Percentiles rank a stretch among this genome's conserved stretches.
These are phyloP conservation scores for Drosophila nigritarsus DNA, from an alignment of 2,888 invertebrate species.

Conservation along the genomic window DNA sequence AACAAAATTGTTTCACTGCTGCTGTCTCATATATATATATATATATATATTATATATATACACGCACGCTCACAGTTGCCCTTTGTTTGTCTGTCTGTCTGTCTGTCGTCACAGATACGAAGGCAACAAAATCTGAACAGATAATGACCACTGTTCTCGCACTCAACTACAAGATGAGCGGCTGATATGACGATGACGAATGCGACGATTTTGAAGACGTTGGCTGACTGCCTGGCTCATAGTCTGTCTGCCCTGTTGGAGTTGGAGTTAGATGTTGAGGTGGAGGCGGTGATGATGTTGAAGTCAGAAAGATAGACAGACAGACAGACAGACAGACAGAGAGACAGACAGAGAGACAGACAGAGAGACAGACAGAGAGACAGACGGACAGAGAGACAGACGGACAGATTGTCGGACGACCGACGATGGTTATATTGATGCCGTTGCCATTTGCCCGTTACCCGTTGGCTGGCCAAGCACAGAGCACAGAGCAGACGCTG, in stretches of 20 bases:
- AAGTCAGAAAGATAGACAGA: conserved; percentile 38
- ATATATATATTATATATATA: background rate
- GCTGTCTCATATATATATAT: conserved; percentile 28
- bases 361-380: conserved; percentile 9
- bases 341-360: background rate
- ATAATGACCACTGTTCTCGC: conserved; percentile 79
- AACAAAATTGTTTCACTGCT: conserved; percentile 72
- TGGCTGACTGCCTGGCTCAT: conserved; percentile 41
- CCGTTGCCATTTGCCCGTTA: conserved; percentile 15
- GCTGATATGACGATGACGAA: conserved; percentile 78
- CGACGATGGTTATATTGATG: conserved; percentile 59
- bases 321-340: conserved; percentile 4
- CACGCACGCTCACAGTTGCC: conserved; percentile 12
- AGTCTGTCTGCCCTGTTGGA: conserved; percentile 1
- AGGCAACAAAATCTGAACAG: conserved; percentile 74
- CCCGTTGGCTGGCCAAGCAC: conserved; percentile 14
- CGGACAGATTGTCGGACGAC: conserved; percentile 8
- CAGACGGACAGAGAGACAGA: background rate
- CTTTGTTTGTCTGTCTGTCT: conserved; percentile 19
- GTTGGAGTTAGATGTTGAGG: conserved; percentile 33
- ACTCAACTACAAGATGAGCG: conserved; percentile 77
- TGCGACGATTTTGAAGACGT: conserved; percentile 75
- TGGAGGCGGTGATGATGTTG: conserved; percentile 54
- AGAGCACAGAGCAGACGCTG: conserved; percentile 1
- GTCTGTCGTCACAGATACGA: conserved; percentile 58